Evolutionary conservation across 2,797 vertebrate genomes (phyloP), one percentile per base, ranked within the genome.

Genomic region (Sciurus carolinensis): DNA sequence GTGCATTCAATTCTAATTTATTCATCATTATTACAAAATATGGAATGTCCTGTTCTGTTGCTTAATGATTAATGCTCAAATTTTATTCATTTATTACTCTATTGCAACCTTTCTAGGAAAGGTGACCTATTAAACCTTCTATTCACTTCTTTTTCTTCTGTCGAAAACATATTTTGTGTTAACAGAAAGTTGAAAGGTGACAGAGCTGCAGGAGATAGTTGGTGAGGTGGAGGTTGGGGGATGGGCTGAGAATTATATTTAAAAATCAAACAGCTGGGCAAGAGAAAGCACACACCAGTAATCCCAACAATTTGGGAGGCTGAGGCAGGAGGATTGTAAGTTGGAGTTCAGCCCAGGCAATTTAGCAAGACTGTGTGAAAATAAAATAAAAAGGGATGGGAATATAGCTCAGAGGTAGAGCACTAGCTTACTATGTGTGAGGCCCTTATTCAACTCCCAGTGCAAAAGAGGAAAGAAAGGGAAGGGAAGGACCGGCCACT

Each of bases 11-110:
- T 71, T 96, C 66, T 94, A 22, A 90, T 87, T 66, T 71, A 88
- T 90, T 54, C 2, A 0, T 80, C 87, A 52, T 88, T 39, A 86
- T 71, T 76, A 81, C 13, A 85, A 73, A 79, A 84, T 33, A 54
- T 64, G 36, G 33, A 90, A 81, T 18, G 71, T 89, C 33, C 50
- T 36, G 7, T 76, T 91, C 83, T 76, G 14, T 95, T 26, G 24
- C 82, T 76, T 76, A 87, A 85, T 81, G 84, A 87, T 81, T 81
- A 73, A 66, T 84, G 36, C 57, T 92, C 87, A 81, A 84, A 66
- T 52, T 1, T 22, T 86, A 90, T 22, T 67, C 77, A 79, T 89
- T 80, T 54, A 71, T 85, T 87, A 52, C 26, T 85, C 59, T 87
- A 62, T 75, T 47, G 89, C 8, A 72, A 47, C 67, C 76, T 76